Evolutionary conservation across 2,888 invertebrate genomes (phyloP).

Genomic region (Acrobasis suavella): DNA sequence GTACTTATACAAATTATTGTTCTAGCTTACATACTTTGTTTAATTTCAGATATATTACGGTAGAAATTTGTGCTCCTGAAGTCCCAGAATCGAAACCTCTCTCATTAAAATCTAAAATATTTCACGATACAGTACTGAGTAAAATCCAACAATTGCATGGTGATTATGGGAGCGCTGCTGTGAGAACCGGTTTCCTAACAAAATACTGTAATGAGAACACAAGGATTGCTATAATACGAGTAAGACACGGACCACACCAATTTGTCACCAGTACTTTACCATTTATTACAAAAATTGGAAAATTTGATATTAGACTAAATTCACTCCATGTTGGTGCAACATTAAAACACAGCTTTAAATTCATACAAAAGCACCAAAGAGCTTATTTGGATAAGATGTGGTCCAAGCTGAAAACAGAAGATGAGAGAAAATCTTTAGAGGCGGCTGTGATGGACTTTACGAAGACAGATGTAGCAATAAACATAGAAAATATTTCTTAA

Average conservation of each 20-base stretch:
- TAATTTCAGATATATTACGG: conserved; percentile 84
- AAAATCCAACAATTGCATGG: conserved; percentile 88
- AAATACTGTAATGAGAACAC: conserved; percentile 91
- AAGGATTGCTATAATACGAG: conserved; percentile 87
- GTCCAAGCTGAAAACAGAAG: conserved; percentile 83
- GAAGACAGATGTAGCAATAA: conserved; percentile 71
- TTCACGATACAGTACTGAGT: conserved; percentile 81
- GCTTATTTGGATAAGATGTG: conserved; percentile 85
- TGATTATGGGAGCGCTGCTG: conserved; percentile 88
- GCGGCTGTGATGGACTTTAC: conserved; percentile 72
- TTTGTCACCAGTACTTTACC: conserved; percentile 87
- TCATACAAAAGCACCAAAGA: conserved; percentile 86
- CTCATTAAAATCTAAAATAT: conserved; percentile 72
- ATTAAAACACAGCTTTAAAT: conserved; percentile 89
- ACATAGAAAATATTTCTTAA: conserved; percentile 66
- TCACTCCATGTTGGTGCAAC: conserved; percentile 90
- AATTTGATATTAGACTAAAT: conserved; percentile 82
- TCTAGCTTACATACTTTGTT: no score
- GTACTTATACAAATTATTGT: no score
- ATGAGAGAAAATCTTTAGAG: conserved; percentile 83
- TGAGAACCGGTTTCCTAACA: conserved; percentile 87
- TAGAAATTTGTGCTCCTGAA: conserved; percentile 82
- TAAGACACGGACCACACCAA: conserved; percentile 88
- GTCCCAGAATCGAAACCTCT: conserved; percentile 75
- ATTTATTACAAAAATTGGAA: conserved; percentile 85